Evolutionary conservation across 2,888 invertebrate species (phyloP), one percentile per base, ranked within the genome.

Genomic region (Cheiracanthium punctorium): DNA sequence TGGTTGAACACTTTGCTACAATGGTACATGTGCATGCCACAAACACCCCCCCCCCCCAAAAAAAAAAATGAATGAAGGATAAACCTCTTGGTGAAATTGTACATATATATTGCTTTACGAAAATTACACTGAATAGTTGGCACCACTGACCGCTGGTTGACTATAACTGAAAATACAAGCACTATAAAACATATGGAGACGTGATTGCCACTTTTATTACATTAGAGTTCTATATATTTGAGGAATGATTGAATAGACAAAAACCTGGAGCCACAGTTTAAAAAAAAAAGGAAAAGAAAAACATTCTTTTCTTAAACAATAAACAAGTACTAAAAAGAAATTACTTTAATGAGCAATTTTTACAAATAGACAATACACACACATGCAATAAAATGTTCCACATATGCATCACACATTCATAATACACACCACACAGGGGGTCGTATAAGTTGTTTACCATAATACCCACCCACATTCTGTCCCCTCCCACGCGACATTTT

Each of bases 401-500:
- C 37, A 30, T 77, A 73, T 29, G 48, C 77, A 77, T 30, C 37
- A 74, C 58, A 73, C 73, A 69, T 67, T 73, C 32, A 70, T 72
- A 84, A 52, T n/a, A 75, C 29, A 74, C 76, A 84, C 29, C 58
- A 77, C 32, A 69, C 77, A 84, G 79, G 84, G 58, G 84, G 84
- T 84, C 84, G 73, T 52, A 65, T 84, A 70, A 70, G 69, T 81
- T 69, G 74, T 69, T 67, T 79, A 72, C 48, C 58, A 48, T 73
- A 48, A 74, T 77, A 79, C 74, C 77, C 84, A 72, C 79, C 77
- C 84, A 43, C 58, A 33, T 52, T 41, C 65, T 73, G 67, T 32
- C 79, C 73, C n/a, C 79, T 79, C 84, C 74, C 84, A 79, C 84
- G 84, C 84, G 84, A 58, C 84, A 73, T 84, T 79, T 84, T 79